Evolutionary conservation across 2,113 vertebrate species (phyloP), one percentile per base, ranked within the genome.

Genomic region (Panthera tigris): DNA sequence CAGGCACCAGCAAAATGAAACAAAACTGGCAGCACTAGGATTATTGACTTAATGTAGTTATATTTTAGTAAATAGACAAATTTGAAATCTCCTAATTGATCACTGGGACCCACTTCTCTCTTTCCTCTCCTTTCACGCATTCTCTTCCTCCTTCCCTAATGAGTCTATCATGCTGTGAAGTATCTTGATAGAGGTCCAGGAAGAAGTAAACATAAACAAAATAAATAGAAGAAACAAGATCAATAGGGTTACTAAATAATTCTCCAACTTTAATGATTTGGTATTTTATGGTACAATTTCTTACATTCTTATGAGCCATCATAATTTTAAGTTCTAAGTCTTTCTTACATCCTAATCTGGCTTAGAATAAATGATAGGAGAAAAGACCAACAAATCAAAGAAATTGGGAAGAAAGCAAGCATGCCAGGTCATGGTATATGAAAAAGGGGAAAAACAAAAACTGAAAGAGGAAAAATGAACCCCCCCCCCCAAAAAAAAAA

Each of bases 401-500:
- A 91, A 71, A 36, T n/a, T 68, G n/a, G 21, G 45, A 92, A 10
- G 48, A 80, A 65, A 63, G 25, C 68, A 91, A 79, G 19, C 50
- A 68, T 61, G n/a, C 3, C 4, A 16, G 23, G 45, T 86, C n/a
- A 73, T 89, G 41, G 33, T 73, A 86, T 23, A 48, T 79, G 79
- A 83, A 94, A 94, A 89, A 84, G 83, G 27, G 50, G 94, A 79
- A 89, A 96, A 63, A 92, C 74, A n/a, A 69, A 69, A 68, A 7
- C 5, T 41, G 27, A 29, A 16, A 78, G 48, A 76, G 23, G 27
- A 57, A 57, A 57, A 21, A 61, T 23, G 57, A 61, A 23, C 57
- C 57, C 57, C 19, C 57, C 1, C 39, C 45, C 45, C 7, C 36
- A 39, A 45, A 45, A 45, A 45, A 57, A 7, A 7, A 6, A 55